These are phyloP conservation scores for Anarsia innoxiella DNA, from an alignment of 2,888 invertebrate genomes.

Conservation along the genomic window DNA sequence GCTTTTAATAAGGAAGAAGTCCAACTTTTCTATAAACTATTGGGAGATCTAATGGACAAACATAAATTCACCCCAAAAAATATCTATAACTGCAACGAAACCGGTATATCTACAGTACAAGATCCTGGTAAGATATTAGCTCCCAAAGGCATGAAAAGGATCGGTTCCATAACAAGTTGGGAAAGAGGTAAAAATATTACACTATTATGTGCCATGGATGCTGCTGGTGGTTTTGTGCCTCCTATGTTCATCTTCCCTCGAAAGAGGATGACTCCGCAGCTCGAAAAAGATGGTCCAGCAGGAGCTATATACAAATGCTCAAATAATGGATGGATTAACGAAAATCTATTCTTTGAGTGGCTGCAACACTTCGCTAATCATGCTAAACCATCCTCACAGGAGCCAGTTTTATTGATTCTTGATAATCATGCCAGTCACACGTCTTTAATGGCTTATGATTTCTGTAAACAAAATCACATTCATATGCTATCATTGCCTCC, in stretches of 20 bases:
- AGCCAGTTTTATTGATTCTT: conserved; percentile 10
- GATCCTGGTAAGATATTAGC: conserved; percentile 40
- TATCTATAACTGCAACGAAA: conserved; percentile 50
- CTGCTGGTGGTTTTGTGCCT: conserved; percentile 7
- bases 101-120: conserved; percentile 45
- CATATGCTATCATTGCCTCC: conserved; percentile 2
- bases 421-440: conserved; percentile 15
- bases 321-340: conserved; percentile 21
- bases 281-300: conserved; percentile 38
- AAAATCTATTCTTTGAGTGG: conserved; percentile 22
- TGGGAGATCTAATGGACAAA: conserved; percentile 15
- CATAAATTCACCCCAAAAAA: conserved; percentile 25
- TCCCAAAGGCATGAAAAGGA: conserved; percentile 40
- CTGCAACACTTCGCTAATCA: conserved; percentile 16
- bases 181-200: conserved; percentile 46
- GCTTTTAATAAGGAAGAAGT: conserved; percentile 31
- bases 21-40: conserved; percentile 21
- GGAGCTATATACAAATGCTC: conserved; percentile 28
- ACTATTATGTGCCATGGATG: conserved; percentile 5
- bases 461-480: conserved; percentile 5
- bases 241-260: conserved; percentile 24
- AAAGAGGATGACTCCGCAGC: conserved; percentile 33
- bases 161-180: conserved; percentile 44
- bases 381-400: conserved; percentile 11
- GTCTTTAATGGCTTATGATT: conserved; percentile 11